These are phyloP conservation scores for Tuberolachnus salignus DNA, from an alignment of 2,888 invertebrate species.

Conservation along the genomic window DNA sequence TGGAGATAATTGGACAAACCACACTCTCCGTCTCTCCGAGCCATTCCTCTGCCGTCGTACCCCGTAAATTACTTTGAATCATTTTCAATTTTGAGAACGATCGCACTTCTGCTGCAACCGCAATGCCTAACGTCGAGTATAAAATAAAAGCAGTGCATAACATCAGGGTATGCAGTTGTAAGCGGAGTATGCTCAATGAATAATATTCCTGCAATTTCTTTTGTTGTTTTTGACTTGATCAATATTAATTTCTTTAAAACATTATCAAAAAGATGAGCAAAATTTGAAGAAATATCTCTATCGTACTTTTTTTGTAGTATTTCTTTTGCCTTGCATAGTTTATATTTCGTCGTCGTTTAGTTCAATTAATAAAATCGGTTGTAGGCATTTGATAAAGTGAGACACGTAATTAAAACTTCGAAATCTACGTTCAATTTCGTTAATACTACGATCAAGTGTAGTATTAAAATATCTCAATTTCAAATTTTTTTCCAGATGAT, in stretches of 20 bases:
- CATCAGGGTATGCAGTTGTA: slow-evolving; percentile 7
- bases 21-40: too few species aligned
- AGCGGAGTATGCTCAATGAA: neutral
- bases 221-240: neutral
- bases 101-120: too few species aligned
- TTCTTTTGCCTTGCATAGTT: neutral
- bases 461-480: too few species aligned
- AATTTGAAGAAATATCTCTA: slow-evolving; percentile 9
- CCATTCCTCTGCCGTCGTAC: slow-evolving; percentile 8
- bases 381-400: slow-evolving; percentile 21
- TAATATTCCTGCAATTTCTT: slow-evolving; percentile 4
- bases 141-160: slow-evolving; percentile 15
- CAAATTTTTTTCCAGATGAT: too few species aligned
- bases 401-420: slow-evolving; percentile 1
- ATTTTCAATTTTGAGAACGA: too few species aligned
- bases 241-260: neutral
- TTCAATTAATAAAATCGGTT: slow-evolving; percentile 15
- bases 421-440: neutral
- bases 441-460: too few species aligned
- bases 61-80: slow-evolving; percentile 9
- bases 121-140: too few species aligned
- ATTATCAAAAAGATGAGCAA: neutral
- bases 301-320: slow-evolving; percentile 19
- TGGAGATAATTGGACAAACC: too few species aligned
- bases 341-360: slow-evolving; percentile 12